A percentile compares a stretch with the other conserved stretches of the same genome.
phyloP scores from a whole-genome alignment of 2,888 invertebrate genomes.

The Anticlea derivata region DNA sequence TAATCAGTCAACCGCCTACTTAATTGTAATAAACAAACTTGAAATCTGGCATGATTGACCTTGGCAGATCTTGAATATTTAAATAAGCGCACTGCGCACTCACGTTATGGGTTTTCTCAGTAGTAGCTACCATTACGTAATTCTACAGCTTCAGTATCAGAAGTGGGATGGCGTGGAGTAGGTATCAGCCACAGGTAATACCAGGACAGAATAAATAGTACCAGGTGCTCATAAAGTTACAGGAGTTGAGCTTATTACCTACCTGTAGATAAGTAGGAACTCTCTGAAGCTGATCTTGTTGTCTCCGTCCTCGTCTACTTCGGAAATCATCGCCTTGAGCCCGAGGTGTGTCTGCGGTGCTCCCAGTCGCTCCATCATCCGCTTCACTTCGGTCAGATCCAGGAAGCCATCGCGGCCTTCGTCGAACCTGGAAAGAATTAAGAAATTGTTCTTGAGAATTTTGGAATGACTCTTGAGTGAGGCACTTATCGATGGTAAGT shows the following conservation, averaged over 20 bases:
- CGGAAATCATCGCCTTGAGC: slow-evolving; percentile 96
- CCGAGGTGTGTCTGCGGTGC: slow-evolving; percentile 98
- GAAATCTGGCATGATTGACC: slow-evolving; percentile 3
- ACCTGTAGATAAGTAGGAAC: slow-evolving; percentile 89
- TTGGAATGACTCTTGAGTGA: too few species aligned
- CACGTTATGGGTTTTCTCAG: too few species aligned
- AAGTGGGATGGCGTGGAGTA: too few species aligned
- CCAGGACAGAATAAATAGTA: too few species aligned
- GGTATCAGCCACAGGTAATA: too few species aligned
- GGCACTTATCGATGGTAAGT: too few species aligned
- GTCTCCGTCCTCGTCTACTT: slow-evolving; percentile 94
- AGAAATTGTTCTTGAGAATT: too few species aligned
- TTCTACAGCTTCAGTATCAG: too few species aligned
- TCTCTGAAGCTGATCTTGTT: slow-evolving; percentile 96
- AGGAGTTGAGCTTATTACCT: slow-evolving; percentile 55
- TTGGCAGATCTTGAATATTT: slow-evolving; percentile 11
- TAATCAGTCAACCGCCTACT: too few species aligned
- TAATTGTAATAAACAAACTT: neutral
- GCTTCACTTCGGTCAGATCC: slow-evolving; percentile 94
- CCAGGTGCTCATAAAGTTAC: too few species aligned
- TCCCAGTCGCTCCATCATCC: slow-evolving; percentile 98
- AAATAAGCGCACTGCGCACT: slow-evolving; percentile 9
- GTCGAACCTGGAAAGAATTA: slow-evolving; percentile 89
- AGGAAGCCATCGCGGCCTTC: slow-evolving; percentile 94
- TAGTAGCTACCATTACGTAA: too few species aligned